phyloP scores from a whole-genome alignment of 2,113 vertebrate species.

The Leptocoma aspasia region DNA sequence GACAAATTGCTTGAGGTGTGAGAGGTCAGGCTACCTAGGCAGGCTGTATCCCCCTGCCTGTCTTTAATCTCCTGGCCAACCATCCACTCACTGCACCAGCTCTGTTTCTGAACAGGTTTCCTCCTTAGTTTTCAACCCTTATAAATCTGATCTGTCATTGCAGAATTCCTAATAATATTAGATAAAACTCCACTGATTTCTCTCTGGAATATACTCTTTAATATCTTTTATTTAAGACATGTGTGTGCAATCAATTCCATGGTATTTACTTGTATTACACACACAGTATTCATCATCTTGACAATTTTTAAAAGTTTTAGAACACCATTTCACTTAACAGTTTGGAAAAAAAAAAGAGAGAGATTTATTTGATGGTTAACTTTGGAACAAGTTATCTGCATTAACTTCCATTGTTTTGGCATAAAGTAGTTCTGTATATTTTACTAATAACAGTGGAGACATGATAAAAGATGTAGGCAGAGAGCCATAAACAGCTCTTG shows the following conservation, averaged over 20 bases:
- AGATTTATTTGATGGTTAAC: constrained; percentile 66
- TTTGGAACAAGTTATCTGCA: constrained; percentile 64
- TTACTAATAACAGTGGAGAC: constrained; percentile 60
- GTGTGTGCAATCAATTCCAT: constrained; percentile 51
- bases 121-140: constrained; percentile 28
- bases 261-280: constrained; percentile 63
- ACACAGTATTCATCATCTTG: constrained; percentile 60
- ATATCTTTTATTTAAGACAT: constrained; percentile 58
- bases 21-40: neutral
- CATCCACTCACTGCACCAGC: neutral
- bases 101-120: constrained; percentile 25
- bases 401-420: constrained; percentile 71
- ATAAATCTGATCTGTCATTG: constrained; percentile 47
- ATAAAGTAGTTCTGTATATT: constrained; percentile 69
- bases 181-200: constrained; percentile 39
- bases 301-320: constrained; percentile 65
- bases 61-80: neutral
- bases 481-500: constrained; percentile 32
- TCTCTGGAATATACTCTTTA: constrained; percentile 57
- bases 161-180: constrained; percentile 56
- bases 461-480: constrained; percentile 60
- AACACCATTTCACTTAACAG: constrained; percentile 57
- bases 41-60: neutral
- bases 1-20: neutral
- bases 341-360: neutral